Conservation (phyloP, 2,113 vertebrate genomes). For the Neolamprologus falcicula region DNA sequence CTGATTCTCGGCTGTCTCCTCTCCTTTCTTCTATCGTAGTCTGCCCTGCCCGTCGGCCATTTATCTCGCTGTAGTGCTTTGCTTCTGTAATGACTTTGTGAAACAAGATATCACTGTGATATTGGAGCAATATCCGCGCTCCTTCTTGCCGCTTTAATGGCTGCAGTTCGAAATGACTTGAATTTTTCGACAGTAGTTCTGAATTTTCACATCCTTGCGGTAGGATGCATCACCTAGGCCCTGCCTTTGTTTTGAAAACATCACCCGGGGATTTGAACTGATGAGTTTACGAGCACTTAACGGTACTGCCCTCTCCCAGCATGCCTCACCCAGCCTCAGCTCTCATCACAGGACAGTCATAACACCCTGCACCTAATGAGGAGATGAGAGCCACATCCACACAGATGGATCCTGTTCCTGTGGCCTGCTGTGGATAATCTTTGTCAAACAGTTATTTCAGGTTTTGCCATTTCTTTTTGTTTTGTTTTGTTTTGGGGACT, state of each 20-base stretch:
- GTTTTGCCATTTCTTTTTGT: neutral
- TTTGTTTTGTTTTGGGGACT: neutral
- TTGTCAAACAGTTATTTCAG: conserved; percentile 32
- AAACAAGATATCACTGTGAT: conserved; percentile 11
- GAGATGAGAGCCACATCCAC: conserved; percentile 69
- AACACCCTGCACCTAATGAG: conserved; percentile 53
- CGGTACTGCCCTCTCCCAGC: neutral
- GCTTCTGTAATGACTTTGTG: conserved; percentile 32
- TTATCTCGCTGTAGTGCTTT: conserved; percentile 9
- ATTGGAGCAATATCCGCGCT: neutral
- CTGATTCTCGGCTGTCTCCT: conserved; percentile 1
- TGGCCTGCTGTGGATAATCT: conserved; percentile 19
- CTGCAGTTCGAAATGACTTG: neutral
- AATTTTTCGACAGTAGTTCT: neutral
- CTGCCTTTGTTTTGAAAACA: neutral
- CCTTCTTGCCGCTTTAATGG: neutral
- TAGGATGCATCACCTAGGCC: neutral
- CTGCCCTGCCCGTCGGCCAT: conserved; percentile 20
- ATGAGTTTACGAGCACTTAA: neutral
- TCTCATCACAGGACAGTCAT: conserved; percentile 55
- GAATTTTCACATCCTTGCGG: neutral
- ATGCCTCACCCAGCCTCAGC: conserved; percentile 9
- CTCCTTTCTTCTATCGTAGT: conserved; percentile 34
- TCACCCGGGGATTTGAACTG: neutral
- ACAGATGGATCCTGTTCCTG: conserved; percentile 68